Base-by-base conservation (phyloP, 2,888 invertebrate species). In the Venustoraphidia nigricollis region DNA sequence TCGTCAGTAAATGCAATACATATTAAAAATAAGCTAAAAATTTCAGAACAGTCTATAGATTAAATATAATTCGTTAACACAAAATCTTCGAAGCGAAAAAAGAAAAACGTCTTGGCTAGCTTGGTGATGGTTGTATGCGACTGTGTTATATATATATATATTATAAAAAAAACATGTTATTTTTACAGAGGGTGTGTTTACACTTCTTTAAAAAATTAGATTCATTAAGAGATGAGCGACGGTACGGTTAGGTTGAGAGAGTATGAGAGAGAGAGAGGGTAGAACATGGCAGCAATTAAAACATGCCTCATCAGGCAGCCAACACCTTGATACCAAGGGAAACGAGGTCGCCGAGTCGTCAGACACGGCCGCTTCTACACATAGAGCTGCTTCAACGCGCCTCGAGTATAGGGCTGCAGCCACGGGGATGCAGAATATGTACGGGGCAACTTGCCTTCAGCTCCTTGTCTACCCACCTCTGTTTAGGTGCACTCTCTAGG, bases 201-300 rank as follows among this genome's bases (percentile, higher is more conserved):
- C 51, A 34, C 46, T 46, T 44, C 46, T 51, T 46, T 51, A 47
- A 51, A 49, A 51, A 51, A 51, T 51, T 51, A 51, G 49, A 51
- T 51, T 51, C 48, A 51, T 51, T 45, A 44, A 44, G 35, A 13
- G 34, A 13, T 35, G 35, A 44, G 6, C 6, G 27, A 27, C 27
- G 27, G 5, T 27, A 27, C 27, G 27, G 44, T 44, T 34, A n/a
- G 44, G 35, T 36, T 34, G 6, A 50, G 36, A 14, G 36, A 36
- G 34, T 10, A 35, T 11, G 41, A 45, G 43, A 11, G 34, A 40
- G 14, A 14, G 40, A 44, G 41, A n/a, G n/a, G n/a, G n/a, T n/a
- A n/a, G n/a, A 48, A 49, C 51, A 51, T 46, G 44, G 40, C 43
- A 51, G 51, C 51, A 51, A 51, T 51, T 51, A 51, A 51, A 51